Evolutionary conservation across 2,888 invertebrate genomes (phyloP).

Genomic region (Eledona agricola): DNA sequence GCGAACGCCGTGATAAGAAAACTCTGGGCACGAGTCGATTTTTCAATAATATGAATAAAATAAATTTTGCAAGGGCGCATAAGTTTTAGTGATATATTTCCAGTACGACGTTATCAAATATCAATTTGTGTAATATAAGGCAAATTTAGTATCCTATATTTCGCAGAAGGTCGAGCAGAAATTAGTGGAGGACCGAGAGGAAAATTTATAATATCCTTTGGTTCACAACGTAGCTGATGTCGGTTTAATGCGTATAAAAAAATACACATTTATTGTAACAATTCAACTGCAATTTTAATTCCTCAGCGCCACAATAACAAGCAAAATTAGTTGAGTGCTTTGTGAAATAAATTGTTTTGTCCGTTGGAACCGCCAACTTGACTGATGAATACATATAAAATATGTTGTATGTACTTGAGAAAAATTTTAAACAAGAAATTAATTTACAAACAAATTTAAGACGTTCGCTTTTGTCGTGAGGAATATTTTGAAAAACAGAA

Average conservation of each 20-base stretch:
- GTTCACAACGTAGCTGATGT: constrained; percentile 26
- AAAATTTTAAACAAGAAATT: constrained; percentile 44
- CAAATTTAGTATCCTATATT: constrained; percentile 37
- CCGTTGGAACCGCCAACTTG: constrained; percentile 48
- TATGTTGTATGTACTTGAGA: constrained; percentile 41
- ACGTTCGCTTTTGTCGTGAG: too few relatives aligned
- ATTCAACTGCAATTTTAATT: constrained; percentile 44
- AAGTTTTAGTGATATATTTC: constrained; percentile 36
- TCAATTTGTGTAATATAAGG: constrained; percentile 37
- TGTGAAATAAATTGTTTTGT: constrained; percentile 49
- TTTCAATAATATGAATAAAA: constrained; percentile 31
- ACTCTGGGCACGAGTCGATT: too few relatives aligned
- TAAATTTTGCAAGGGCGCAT: constrained; percentile 25
- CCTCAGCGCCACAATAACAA: constrained; percentile 39
- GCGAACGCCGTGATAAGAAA: too few relatives aligned
- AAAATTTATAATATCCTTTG: constrained; percentile 33
- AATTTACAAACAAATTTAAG: constrained; percentile 35
- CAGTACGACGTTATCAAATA: constrained; percentile 36
- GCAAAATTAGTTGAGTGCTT: constrained; percentile 47
- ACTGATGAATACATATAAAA: constrained; percentile 51
- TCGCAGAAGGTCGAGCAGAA: constrained; percentile 34
- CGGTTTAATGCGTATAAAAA: constrained; percentile 40
- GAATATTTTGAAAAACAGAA: too few relatives aligned
- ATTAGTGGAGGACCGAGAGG: constrained; percentile 33
- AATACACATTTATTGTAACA: constrained; percentile 43